Base-by-base conservation (phyloP, 2,113 vertebrate species). In the Triplophysa rosa region DNA sequence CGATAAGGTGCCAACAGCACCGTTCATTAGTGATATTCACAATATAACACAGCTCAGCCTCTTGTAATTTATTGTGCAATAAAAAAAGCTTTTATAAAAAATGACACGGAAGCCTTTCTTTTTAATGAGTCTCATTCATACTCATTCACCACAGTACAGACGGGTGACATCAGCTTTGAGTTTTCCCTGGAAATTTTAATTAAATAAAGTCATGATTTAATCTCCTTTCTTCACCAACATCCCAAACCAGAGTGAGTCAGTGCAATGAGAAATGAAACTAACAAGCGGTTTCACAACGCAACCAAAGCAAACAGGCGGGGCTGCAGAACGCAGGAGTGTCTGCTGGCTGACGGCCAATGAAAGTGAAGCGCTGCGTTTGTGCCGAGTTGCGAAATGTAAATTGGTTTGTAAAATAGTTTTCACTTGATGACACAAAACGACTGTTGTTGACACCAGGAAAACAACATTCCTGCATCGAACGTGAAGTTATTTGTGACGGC, bases 331-430 rank as follows among this genome's bases (percentile, higher is more conserved):
- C 54, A 58, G 70, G 70, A 73, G 70, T 23, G 70, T 72, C 54
- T 24, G 40, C 13, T 8, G 70, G 70, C 54, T 10, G 3, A 8
- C n/a, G 21, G 70, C 70, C 70, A 61, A 42, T 6, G 19, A 67
- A 13, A n/a, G 11, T 1, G n/a, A 11, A 47, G 13, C 21, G 5
- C 3, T 12, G 2, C 72, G 49, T 63, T 74, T 74, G 16, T 61
- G 70, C 70, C 10, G 70, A 42, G 33, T 73, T 73, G 70, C 54
- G 54, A 63, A 74, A 74, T 29, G 23, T 19, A 29, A 74, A 74
- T 74, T 63, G 58, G 16, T 74, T 74, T 63, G 33, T 74, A 63
- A 45, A 62, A 47, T 63, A 45, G 29, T 37, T 59, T 29, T 64
- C 14, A 58, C 54, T 61, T 40, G 8, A 37, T 74, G 72, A 74